These are phyloP conservation scores for Tipula helvola DNA, from an alignment of 2,888 invertebrate species.

Conservation along the genomic window DNA sequence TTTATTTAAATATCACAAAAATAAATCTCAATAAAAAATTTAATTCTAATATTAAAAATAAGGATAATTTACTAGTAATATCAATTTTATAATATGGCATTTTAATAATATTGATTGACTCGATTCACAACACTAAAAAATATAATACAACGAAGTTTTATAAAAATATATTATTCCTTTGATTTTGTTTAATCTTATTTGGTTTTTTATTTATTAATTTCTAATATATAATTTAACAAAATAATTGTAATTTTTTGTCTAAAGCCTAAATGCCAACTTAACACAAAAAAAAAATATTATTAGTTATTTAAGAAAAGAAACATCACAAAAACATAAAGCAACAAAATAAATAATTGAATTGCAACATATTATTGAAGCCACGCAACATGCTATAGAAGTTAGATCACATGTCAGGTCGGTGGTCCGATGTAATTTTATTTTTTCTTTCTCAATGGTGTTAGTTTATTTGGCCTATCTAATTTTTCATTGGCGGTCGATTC, in stretches of 20 bases:
- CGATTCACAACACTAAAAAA: background rate
- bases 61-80: background rate
- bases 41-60: background rate
- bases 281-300: background rate
- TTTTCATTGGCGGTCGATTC: background rate
- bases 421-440: background rate
- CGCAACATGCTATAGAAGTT: background rate
- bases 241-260: background rate
- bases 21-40: background rate
- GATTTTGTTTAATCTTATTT: background rate
- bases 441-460: background rate
- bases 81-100: background rate
- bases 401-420: background rate
- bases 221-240: background rate
- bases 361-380: background rate
- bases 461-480: background rate
- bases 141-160: background rate
- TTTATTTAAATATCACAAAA: background rate
- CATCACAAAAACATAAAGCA: background rate
- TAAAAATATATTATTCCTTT: background rate
- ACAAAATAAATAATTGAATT: background rate
- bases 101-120: background rate
- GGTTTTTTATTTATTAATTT: background rate
- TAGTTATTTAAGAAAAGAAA: background rate
- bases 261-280: background rate